phyloP scores from a whole-genome alignment of 2,113 vertebrate species.

The Nycticryphes semicollaris region DNA sequence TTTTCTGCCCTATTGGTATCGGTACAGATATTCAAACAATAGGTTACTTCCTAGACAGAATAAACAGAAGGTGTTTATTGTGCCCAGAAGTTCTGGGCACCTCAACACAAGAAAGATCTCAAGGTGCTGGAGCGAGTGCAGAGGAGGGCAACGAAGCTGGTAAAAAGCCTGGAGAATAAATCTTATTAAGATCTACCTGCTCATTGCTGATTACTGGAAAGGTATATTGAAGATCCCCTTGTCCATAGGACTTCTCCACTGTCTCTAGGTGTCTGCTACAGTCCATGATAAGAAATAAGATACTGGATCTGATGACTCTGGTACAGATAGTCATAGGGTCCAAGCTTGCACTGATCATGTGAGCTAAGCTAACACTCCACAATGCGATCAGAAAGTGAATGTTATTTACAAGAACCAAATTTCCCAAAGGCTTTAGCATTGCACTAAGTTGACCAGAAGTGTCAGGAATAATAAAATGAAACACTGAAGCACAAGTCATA shows the following conservation, averaged over 20 bases:
- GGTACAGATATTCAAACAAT: background rate
- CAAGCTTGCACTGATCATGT: background rate
- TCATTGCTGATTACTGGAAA: background rate
- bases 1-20: background rate
- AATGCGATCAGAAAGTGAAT: background rate
- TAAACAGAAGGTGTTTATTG: background rate
- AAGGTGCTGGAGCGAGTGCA: too few relatives aligned
- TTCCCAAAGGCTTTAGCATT: background rate
- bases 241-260: background rate
- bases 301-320: background rate
- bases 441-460: background rate
- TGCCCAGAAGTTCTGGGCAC: too few relatives aligned
- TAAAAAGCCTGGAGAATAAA: too few relatives aligned
- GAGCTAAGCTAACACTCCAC: background rate
- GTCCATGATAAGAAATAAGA: background rate
- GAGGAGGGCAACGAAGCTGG: too few relatives aligned
- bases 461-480: background rate
- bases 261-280: background rate
- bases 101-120: too few relatives aligned
- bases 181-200: background rate
- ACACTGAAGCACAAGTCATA: background rate
- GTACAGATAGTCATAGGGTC: background rate
- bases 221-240: background rate
- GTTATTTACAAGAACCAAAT: background rate
- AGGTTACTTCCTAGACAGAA: background rate